Evolutionary conservation across 2,797 vertebrate genomes (phyloP).

Genomic region (Trachurus trachurus): DNA sequence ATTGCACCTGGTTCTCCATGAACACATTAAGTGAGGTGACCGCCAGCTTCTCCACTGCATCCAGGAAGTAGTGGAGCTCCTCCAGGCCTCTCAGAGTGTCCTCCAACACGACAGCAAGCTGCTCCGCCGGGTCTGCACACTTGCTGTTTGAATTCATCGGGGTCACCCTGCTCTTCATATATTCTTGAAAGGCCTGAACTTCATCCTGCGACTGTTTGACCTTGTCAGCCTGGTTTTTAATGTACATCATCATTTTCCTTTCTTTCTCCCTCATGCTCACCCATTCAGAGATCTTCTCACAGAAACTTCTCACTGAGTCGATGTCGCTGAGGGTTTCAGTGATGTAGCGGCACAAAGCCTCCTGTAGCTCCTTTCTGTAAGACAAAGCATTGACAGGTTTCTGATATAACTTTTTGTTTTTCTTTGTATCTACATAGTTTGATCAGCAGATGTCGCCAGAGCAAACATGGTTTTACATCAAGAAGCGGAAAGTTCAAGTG

Average conservation of each 20-base stretch:
- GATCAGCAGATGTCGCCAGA: too few species aligned
- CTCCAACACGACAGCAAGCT: constrained; percentile 69
- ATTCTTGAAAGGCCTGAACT: constrained; percentile 60
- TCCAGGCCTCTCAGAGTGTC: too few species aligned
- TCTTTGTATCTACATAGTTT: too few species aligned
- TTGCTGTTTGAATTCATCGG: constrained; percentile 39
- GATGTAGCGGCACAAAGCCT: constrained; percentile 64
- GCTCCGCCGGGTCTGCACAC: constrained; percentile 60
- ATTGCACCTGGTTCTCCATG: background rate
- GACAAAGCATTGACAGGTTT: background rate
- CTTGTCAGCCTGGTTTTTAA: constrained; percentile 63
- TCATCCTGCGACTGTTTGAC: constrained; percentile 53
- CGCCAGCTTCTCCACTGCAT: too few species aligned
- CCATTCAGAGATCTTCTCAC: constrained; percentile 67
- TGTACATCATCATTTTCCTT: constrained; percentile 67
- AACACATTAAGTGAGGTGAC: too few species aligned
- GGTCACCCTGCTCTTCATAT: constrained; percentile 54
- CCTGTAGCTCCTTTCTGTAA: constrained; percentile 64
- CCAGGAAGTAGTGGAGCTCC: too few species aligned
- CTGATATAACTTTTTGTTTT: too few species aligned
- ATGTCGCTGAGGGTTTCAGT: constrained; percentile 71
- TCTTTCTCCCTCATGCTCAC: constrained; percentile 62
- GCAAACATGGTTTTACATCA: too few species aligned
- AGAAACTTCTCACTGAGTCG: constrained; percentile 69
- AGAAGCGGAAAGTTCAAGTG: too few species aligned